Percentiles rank a stretch among this genome's conserved stretches.
phyloP scores from a whole-genome alignment of 64 coral and sea anemone genomes.

The Catalaphyllia jardinei region DNA sequence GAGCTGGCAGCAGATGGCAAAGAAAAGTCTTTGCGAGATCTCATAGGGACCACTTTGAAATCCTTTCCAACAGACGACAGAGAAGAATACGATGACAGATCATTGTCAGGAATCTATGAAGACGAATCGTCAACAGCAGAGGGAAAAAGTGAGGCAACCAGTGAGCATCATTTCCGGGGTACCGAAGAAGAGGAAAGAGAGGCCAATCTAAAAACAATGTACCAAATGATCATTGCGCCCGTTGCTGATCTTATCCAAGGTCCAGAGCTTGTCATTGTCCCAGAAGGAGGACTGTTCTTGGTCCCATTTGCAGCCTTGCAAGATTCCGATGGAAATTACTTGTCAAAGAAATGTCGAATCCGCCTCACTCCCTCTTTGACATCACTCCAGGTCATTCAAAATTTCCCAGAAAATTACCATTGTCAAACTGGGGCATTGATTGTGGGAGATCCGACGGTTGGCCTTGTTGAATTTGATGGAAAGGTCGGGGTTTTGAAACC shows the following conservation, averaged over 20 bases:
- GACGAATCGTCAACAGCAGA: conserved; percentile 19
- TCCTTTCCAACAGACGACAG: conserved; percentile 1
- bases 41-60: not conserved
- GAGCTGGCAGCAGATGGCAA: not conserved
- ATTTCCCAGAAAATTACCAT: conserved; percentile 12
- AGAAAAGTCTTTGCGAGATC: conserved; percentile 3
- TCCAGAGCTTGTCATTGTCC: conserved; percentile 44
- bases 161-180: not conserved
- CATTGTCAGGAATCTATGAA: conserved; percentile 29
- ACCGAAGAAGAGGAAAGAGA: conserved; percentile 16
- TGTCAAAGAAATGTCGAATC: conserved; percentile 22
- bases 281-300: conserved; percentile 41
- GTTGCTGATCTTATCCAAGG: not conserved
- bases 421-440: conserved; percentile 37
- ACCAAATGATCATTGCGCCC: conserved; percentile 28
- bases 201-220: conserved; percentile 3
- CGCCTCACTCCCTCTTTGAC: conserved; percentile 44
- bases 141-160: not conserved
- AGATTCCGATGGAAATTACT: conserved; percentile 38
- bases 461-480: conserved; percentile 32
- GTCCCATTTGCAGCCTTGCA: conserved; percentile 52
- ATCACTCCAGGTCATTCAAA: conserved; percentile 37
- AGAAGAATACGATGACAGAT: conserved; percentile 38
- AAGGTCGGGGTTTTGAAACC: not conserved
- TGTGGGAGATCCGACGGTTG: conserved; percentile 39